Base-by-base conservation (phyloP, 2,113 vertebrate genomes). In the Menura novaehollandiae region DNA sequence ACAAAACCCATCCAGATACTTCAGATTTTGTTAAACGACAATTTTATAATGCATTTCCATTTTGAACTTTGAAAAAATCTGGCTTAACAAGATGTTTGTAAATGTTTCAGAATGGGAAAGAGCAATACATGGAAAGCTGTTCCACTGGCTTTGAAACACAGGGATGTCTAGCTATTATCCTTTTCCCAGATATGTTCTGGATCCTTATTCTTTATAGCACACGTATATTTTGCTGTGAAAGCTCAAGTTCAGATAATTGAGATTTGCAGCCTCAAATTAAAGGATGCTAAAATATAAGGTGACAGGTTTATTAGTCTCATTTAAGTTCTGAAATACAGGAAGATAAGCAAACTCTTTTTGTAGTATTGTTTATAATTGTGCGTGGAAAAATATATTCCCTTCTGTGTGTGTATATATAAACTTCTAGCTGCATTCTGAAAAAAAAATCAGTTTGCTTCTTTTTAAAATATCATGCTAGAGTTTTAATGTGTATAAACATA, bases 241-340 rank as follows among this genome's bases (percentile, higher is more conserved):
- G 35, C 51, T 71, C 27, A 33, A 62, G 33, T 55, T 72, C 62
- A 93, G 72, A 23, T 74, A 73, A 77, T 23, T 69, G 74, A 73
- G 78, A 91, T 92, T 86, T 94, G 76, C 75, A 78, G 87, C 68
- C 52, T 88, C 75, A 59, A 86, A 86, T 67, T 88, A 90, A 84
- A 77, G 68, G 72, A 83, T 83, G 78, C 63, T 71, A 33, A 91
- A 95, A 24, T 73, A 7, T 7, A 52, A 91, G 28, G 35, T 3
- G 24, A 17, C 60, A 66, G 24, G 27, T 88, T 93, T 88, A 64
- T 88, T 78, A 60, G 32, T 67, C 55, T 63, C 69, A 46, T 85
- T 93, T 89, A 51, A 95, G 35, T 89, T 84, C 91, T 96, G 78
- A 95, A 90, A 79, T 75, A 62, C 49, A 86, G 66, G 43, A 96